Conservation (phyloP, 1,140 invertebrate species). For the Onthophagus taurus region DNA sequence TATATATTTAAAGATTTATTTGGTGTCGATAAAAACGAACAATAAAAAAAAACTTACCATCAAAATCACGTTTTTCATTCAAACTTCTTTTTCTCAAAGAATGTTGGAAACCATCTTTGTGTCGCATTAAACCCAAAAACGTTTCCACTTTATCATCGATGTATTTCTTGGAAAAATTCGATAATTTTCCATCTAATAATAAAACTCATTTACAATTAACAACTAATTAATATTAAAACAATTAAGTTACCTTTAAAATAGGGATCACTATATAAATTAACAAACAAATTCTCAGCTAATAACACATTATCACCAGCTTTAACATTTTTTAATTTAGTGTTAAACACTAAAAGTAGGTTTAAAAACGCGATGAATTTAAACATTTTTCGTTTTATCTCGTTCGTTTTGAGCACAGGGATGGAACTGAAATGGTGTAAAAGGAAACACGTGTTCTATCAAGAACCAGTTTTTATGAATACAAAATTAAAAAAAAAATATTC, state of each 20-base stretch:
- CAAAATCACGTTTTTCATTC: too few species aligned
- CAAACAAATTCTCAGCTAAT: slow-evolving; percentile 24
- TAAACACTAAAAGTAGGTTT: too few species aligned
- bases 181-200: slow-evolving; percentile 11
- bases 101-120: slow-evolving; percentile 3
- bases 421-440: too few species aligned
- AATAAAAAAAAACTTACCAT: slow-evolving; percentile 2
- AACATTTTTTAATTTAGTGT: too few species aligned
- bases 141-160: slow-evolving; percentile 25
- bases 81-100: slow-evolving; percentile 5
- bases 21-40: slow-evolving; percentile 47
- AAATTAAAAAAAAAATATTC: background rate
- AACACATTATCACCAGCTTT: too few species aligned
- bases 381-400: too few species aligned
- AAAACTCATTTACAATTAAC: background rate
- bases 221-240: background rate
- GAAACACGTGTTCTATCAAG: too few species aligned
- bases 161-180: slow-evolving; percentile 17
- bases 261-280: slow-evolving; percentile 26
- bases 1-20: slow-evolving; percentile 70
- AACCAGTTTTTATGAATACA: background rate
- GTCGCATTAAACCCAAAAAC: slow-evolving; percentile 21
- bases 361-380: too few species aligned
- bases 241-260: slow-evolving; percentile 18
- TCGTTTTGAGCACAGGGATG: too few species aligned